These are phyloP conservation scores for Aulostomus chinensis DNA, from an alignment of 2,797 vertebrate species.

Conservation along the genomic window DNA sequence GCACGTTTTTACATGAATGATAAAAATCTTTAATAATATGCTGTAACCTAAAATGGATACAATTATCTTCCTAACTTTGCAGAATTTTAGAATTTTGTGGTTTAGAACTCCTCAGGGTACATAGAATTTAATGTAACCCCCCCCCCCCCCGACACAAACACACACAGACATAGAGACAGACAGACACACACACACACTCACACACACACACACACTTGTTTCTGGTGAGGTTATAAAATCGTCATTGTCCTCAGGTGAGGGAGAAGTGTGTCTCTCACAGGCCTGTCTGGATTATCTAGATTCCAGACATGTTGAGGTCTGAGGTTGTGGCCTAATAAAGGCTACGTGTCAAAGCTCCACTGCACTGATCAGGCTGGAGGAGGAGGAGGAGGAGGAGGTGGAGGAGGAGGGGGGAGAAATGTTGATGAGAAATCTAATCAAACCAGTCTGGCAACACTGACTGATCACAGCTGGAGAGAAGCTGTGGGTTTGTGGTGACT, in stretches of 20 bases:
- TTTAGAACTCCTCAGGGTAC: too few species aligned
- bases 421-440: conserved; percentile 55
- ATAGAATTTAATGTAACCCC: too few species aligned
- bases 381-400: too few species aligned
- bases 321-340: conserved; percentile 18
- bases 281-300: conserved; percentile 67
- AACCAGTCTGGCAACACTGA: conserved; percentile 62
- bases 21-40: too few species aligned
- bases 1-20: too few species aligned
- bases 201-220: too few species aligned
- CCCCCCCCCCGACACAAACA: too few species aligned
- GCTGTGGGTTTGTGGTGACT: conserved; percentile 28
- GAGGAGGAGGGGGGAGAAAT: not conserved
- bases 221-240: conserved; percentile 25
- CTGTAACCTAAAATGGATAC: too few species aligned
- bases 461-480: conserved; percentile 37
- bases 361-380: not conserved
- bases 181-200: too few species aligned
- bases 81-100: too few species aligned
- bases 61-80: too few species aligned
- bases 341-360: conserved; percentile 18
- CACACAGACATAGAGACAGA: too few species aligned
- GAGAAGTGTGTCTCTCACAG: conserved; percentile 17
- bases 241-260: conserved; percentile 15
- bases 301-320: conserved; percentile 46